Conservation (phyloP, 53 echinoderm and acorn worm genomes). For the Mesocentrotus franciscanus region DNA sequence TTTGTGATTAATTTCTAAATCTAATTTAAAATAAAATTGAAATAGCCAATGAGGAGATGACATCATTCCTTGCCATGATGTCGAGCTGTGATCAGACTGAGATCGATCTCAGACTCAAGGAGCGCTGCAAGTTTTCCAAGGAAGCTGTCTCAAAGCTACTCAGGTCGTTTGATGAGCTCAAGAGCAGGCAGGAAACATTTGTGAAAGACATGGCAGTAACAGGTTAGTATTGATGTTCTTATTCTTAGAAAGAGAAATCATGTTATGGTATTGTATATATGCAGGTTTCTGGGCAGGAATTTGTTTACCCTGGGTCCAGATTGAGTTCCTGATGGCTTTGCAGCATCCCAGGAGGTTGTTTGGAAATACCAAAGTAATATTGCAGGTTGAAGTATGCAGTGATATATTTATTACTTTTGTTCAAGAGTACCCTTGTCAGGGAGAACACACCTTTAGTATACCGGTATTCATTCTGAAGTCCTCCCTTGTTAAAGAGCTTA, state of each 20-base stretch:
- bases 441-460: no score
- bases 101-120: conserved; percentile 84
- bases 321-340: no score
- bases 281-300: neutral
- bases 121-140: conserved; percentile 90
- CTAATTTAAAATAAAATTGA: neutral
- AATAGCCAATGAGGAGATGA: conserved; percentile 74
- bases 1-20: neutral
- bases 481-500: no score
- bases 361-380: no score
- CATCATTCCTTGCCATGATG: conserved; percentile 87
- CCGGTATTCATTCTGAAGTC: no score
- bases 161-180: conserved; percentile 53
- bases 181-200: conserved; percentile 64
- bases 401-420: no score
- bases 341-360: no score
- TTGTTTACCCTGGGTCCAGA: no score
- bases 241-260: neutral
- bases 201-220: conserved; percentile 39
- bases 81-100: conserved; percentile 92
- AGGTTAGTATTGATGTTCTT: conserved; percentile 17
- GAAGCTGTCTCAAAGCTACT: conserved; percentile 80
- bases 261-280: neutral
- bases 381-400: no score
- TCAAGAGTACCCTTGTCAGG: no score